Evolutionary conservation across 2,113 vertebrate genomes (phyloP).

Genomic region (Archilochus colubris): DNA sequence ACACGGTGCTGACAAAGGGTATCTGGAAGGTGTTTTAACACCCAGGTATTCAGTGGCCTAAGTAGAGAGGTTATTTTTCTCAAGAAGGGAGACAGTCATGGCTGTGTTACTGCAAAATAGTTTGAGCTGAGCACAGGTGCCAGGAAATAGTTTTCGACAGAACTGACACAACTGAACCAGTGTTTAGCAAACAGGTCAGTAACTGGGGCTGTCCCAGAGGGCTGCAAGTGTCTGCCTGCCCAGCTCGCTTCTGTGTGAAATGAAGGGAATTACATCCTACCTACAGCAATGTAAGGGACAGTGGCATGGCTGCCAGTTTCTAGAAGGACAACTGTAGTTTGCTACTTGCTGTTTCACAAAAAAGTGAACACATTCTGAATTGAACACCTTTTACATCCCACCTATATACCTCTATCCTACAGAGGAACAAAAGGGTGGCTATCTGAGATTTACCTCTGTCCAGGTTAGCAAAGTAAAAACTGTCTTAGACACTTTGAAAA

Average conservation of each 20-base stretch:
- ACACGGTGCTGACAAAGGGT: not conserved
- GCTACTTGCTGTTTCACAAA: not conserved
- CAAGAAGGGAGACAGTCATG: not conserved
- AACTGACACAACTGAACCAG: constrained; percentile 12
- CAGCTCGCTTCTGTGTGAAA: constrained; percentile 3
- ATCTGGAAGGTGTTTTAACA: not conserved
- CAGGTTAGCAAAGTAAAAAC: not conserved
- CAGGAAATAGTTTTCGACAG: constrained; percentile 33
- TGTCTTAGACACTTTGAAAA: not conserved
- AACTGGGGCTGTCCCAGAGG: constrained; percentile 28
- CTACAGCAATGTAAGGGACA: not conserved
- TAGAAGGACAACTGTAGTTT: not conserved
- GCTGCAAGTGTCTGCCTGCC: constrained; percentile 21
- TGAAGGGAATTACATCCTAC: constrained; percentile 26
- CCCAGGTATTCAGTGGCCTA: not conserved
- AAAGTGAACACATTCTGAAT: not conserved
- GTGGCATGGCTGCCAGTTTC: not conserved
- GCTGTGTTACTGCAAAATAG: not conserved
- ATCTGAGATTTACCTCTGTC: not conserved
- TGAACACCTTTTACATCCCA: not conserved
- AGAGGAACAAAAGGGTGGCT: not conserved
- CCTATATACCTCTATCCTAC: not conserved
- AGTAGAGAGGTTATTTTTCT: not conserved
- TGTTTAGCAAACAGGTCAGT: constrained; percentile 64
- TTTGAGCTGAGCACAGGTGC: not conserved